phyloP scores from a whole-genome alignment of 2,797 vertebrate species.

The Dendrocincla tyrannina region DNA sequence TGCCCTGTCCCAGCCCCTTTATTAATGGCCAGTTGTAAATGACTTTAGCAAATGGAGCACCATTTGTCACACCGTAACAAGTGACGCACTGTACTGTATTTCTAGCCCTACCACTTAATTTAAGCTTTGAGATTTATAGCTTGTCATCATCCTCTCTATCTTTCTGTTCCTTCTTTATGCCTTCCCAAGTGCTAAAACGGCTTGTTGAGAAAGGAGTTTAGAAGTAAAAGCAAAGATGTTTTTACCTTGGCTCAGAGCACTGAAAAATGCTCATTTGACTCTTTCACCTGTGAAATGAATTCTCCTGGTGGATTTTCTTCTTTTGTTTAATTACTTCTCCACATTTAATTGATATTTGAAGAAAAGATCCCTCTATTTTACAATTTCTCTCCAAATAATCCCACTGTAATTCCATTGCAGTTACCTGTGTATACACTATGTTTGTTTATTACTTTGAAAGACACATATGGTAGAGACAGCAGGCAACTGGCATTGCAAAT shows the following conservation, averaged over 20 bases:
- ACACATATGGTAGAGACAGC: not conserved
- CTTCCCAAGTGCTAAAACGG: constrained; percentile 70
- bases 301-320: constrained; percentile 11
- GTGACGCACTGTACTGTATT: constrained; percentile 66
- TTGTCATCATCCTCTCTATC: constrained; percentile 66
- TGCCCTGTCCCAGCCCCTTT: constrained; percentile 42
- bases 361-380: constrained; percentile 28
- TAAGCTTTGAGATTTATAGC: constrained; percentile 75
- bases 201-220: constrained; percentile 56
- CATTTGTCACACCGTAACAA: constrained; percentile 77
- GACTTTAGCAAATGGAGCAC: constrained; percentile 74
- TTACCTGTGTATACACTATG: not conserved
- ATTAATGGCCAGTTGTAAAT: constrained; percentile 74
- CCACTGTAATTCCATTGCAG: constrained; percentile 7
- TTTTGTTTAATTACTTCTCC: constrained; percentile 13
- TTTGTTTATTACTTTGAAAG: constrained; percentile 53
- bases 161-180: constrained; percentile 71
- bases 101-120: constrained; percentile 70
- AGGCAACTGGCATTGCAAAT: constrained; percentile 17
- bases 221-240: constrained; percentile 57
- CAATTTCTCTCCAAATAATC: constrained; percentile 52
- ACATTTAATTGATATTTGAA: constrained; percentile 46
- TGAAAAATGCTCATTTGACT: not conserved
- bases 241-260: constrained; percentile 34
- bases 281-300: constrained; percentile 9